Evolutionary conservation across 1,140 invertebrate species (phyloP).

Genomic region (Drosophila parabipectinata): DNA sequence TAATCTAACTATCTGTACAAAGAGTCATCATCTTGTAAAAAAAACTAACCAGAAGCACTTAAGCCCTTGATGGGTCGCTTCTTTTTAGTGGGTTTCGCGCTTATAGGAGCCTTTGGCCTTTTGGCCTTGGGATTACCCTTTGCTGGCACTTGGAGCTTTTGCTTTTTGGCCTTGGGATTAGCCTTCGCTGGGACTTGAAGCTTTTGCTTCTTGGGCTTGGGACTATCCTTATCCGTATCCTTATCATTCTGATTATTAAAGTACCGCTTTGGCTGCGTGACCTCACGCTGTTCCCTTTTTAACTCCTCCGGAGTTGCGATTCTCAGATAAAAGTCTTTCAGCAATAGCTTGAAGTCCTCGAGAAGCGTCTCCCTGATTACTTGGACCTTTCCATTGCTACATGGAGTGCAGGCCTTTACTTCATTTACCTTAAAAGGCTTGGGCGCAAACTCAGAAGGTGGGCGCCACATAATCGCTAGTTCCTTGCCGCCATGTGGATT

Average conservation of each 20-base stretch:
- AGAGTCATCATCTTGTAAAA: not conserved
- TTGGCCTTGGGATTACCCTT: conserved; percentile 7
- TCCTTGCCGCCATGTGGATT: conserved; percentile 92
- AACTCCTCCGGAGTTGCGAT: conserved; percentile 54
- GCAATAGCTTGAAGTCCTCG: conserved; percentile 89
- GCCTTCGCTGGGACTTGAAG: not conserved
- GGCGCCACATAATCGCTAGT: conserved; percentile 93
- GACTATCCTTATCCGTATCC: not conserved
- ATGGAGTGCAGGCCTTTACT: conserved; percentile 81
- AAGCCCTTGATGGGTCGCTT: not conserved
- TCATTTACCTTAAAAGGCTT: conserved; percentile 90
- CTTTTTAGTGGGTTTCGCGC: not conserved
- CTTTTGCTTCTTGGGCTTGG: conserved; percentile 32
- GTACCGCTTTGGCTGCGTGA: conserved; percentile 52
- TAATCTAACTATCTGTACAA: not conserved
- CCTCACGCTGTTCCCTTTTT: conserved; percentile 40
- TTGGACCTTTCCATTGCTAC: conserved; percentile 43
- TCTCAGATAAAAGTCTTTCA: conserved; percentile 73
- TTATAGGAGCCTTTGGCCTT: too few species aligned
- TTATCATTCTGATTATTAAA: conserved; percentile 26
- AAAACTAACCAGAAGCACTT: not conserved
- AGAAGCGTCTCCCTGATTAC: conserved; percentile 86
- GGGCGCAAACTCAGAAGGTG: conserved; percentile 85
- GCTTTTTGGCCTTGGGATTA: not conserved
- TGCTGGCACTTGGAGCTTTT: not conserved